Evolutionary conservation across 2,113 vertebrate species (phyloP).

Genomic region (Cyanoliseus patagonus): DNA sequence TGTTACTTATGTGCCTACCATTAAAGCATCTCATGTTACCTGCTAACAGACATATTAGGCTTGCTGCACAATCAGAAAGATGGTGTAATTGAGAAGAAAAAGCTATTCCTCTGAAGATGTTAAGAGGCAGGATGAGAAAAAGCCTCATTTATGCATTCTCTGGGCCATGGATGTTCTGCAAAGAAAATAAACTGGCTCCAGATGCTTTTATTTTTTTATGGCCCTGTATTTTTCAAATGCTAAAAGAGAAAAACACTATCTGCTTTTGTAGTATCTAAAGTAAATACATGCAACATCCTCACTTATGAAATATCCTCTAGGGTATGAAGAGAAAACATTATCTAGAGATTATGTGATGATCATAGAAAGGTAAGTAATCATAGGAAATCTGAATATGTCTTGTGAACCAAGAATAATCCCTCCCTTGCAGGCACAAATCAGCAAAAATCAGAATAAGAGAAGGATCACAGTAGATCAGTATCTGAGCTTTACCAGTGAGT

Average conservation of each 20-base stretch:
- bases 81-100: neutral
- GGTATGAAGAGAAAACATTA: neutral
- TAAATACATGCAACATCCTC: neutral
- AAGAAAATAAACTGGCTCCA: neutral
- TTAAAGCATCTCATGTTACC: neutral
- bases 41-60: neutral
- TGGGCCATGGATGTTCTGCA: fast-evolving
- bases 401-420: neutral
- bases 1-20: neutral
- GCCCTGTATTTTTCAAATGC: neutral
- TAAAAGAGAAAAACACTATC: neutral
- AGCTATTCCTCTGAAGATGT: neutral
- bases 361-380: neutral
- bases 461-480: neutral
- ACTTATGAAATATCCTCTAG: neutral
- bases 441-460: neutral
- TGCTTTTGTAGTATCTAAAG: neutral
- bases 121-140: neutral
- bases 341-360: neutral
- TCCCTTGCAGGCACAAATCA: neutral
- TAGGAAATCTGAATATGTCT: neutral
- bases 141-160: neutral
- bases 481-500: neutral
- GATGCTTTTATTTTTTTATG: neutral
- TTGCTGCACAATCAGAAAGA: neutral